Evolutionary conservation across 2,113 vertebrate species (phyloP).

Genomic region (Opisthocomus hoazin): DNA sequence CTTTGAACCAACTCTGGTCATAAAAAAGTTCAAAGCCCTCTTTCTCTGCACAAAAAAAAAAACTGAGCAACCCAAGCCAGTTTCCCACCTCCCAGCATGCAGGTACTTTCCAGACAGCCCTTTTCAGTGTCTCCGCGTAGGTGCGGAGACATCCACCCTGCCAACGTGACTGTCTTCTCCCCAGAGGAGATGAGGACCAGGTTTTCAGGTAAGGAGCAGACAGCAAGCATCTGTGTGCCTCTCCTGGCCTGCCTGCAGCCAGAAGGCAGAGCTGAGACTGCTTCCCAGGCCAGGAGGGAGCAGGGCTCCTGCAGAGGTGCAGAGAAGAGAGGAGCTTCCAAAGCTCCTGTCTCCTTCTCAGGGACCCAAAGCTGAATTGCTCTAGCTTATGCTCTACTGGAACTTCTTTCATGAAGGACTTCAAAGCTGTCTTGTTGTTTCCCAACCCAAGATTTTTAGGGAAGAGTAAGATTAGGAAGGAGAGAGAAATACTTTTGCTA

Average conservation of each 20-base stretch:
- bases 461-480: not conserved
- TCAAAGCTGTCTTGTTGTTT: not conserved
- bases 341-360: not conserved
- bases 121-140: not conserved
- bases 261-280: not conserved
- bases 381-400: not conserved
- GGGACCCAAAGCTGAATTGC: not conserved
- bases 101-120: not conserved
- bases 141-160: too few species aligned
- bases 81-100: not conserved
- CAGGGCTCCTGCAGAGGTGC: not conserved
- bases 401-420: not conserved
- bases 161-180: accelerated
- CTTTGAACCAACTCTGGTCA: not conserved
- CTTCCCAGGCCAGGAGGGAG: not conserved
- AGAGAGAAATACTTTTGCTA: not conserved
- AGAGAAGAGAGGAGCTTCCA: not conserved
- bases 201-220: not conserved
- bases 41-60: not conserved
- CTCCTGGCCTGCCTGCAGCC: not conserved
- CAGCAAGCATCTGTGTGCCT: not conserved
- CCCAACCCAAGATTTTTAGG: not conserved
- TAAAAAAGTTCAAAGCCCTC: not conserved
- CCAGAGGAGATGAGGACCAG: not conserved
- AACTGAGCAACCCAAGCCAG: not conserved